Base-by-base conservation (phyloP, 2,797 vertebrate genomes). In the Spinus pinus region DNA sequence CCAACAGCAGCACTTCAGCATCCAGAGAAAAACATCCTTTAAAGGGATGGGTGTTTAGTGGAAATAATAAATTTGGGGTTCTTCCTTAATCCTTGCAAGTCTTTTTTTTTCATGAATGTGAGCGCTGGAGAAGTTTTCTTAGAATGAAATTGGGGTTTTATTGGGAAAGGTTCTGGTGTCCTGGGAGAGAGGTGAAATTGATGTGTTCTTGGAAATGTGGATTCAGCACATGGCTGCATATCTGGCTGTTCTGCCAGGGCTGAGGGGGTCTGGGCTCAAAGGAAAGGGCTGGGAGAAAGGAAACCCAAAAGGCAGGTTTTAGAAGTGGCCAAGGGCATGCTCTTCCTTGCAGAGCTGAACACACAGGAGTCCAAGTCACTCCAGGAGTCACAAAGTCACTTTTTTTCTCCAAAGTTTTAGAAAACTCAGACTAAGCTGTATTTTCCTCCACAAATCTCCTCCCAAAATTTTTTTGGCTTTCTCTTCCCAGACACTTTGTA, bases 1-100 rank as follows among this genome's bases (percentile, higher is more conserved):
- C 10, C 64, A 56, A 5, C 0, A 0, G 5, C 19, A 11, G 5
- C 42, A 65, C 28, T 13, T 24, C 2, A 1, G 47, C 47, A 66
- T 15, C 47, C 16, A 78, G 61, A 66, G 51, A 24, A 86, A 77
- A 69, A 62, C 4, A 1, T 9, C 18, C 15, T 70, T 67, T 27
- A 62, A 39, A 82, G 37, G 46, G 19, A 16, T 51, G 27, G 15
- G 23, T 49, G 9, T 47, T 80, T n/a, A 69, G 67, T 18, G 15
- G 35, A 62, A 82, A 60, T 37, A 65, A 66, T 24, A 61, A 33
- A 19, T 22, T 7, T 4, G 4, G 17, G 6, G 2, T 21, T 72
- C 22, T 77, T 61, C 37, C 30, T 53, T 54, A 73, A 54, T 35
- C 33, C 47, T 78, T 28, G 15, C 2, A 42, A 66, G 12, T 6